Conservation (phyloP, 1,140 invertebrate genomes). For the Lepidurus packardi region DNA sequence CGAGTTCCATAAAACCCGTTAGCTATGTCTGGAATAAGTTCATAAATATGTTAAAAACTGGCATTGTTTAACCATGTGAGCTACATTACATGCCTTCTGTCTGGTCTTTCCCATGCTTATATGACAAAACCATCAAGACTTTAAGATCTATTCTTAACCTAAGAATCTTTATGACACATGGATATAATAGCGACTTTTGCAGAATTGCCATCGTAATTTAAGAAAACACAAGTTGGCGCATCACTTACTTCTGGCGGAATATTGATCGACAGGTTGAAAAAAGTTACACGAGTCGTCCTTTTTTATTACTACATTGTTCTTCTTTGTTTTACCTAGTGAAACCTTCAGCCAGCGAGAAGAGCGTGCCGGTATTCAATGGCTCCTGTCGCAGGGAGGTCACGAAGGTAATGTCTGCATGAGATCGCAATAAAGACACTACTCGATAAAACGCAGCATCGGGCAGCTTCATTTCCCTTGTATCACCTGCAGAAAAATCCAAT, state of each 20-base stretch:
- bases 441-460: conserved; percentile 58
- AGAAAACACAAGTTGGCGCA: background rate
- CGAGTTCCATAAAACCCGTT: no score
- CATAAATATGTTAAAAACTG: no score
- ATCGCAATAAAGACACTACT: conserved; percentile 59
- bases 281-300: background rate
- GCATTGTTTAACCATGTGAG: no score
- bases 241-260: background rate
- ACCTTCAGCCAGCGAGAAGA: conserved; percentile 65
- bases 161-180: no score
- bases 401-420: conserved; percentile 71
- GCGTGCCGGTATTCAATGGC: conserved; percentile 69
- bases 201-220: conserved; percentile 24
- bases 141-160: no score
- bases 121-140: no score
- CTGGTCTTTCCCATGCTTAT: no score
- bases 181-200: no score
- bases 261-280: background rate
- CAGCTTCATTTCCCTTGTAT: conserved; percentile 64
- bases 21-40: no score
- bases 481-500: conserved; percentile 49
- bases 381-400: conserved; percentile 69
- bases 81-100: no score
- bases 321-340: conserved; percentile 41
- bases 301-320: background rate